Base-by-base conservation (phyloP, 2,113 vertebrate species). In the Chinchilla lanigera region DNA sequence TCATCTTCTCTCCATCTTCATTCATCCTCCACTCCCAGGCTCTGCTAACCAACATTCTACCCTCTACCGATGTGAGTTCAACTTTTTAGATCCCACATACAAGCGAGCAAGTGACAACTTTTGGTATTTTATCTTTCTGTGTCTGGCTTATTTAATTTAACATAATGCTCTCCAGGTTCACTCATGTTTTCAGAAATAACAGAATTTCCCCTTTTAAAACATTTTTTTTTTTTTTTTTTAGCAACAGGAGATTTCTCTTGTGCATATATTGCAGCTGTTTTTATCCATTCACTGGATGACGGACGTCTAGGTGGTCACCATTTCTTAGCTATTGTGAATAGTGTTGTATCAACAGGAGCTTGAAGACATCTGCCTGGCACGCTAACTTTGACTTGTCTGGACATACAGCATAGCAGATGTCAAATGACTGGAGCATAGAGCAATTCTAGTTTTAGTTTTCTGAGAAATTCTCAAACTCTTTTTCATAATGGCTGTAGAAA, bases 331-430 rank as follows among this genome's bases (percentile, higher is more conserved):
- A 30, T 8, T 30, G 44, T 63, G 56, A 63, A 86, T 41, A 63
- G 22, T 11, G 65, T 8, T 56, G 3, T 52, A 20, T 60, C 7
- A 20, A 2, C 19, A 20, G 17, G 6, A 30, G 4, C 2, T 0
- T 52, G 1, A 14, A 65, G 26, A 14, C 28, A 44, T 54, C 7
- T 54, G 35, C 77, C 7, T 54, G 26, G 13, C 7, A 35, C 24
- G 41, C 3, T 44, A 11, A 35, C 14, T 56, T 77, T 26, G 38
- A 4, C 56, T 14, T 35, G 47, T 35, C 26, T 65, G 28, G n/a
- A 78, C 56, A 38, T 52, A 7, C 26, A 50, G 73, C 30, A 30
- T 35, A 26, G 19, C n/a, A 54, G 17, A 7, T 19, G n/a, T 78
- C 7, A 19, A n/a, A 24, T 77, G 33, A 33, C 26, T 54, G 58